These are phyloP conservation scores for Actinemys pallida DNA, from an alignment of 2,113 vertebrate species.

Conservation along the genomic window DNA sequence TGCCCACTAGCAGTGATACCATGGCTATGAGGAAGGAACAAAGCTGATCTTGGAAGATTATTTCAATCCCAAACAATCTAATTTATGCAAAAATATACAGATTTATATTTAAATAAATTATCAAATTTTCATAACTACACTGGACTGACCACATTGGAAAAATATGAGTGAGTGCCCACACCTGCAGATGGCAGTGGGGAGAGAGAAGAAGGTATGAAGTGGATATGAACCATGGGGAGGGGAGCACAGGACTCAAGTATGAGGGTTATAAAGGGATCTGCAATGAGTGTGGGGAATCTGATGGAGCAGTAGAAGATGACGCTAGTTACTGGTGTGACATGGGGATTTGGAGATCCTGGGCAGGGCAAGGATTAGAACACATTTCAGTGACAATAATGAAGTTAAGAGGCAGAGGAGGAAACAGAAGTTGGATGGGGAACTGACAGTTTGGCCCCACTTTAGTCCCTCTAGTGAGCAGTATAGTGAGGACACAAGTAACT, in stretches of 20 bases:
- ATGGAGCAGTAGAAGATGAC: background rate
- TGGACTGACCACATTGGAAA: background rate
- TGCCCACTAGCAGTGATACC: background rate
- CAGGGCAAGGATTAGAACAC: background rate
- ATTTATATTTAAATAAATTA: background rate
- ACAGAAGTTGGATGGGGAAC: background rate
- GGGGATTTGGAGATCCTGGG: background rate
- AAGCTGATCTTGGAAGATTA: background rate
- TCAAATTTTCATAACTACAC: background rate
- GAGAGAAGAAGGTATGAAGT: background rate
- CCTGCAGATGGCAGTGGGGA: background rate
- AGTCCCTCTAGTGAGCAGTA: background rate
- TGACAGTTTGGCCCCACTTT: background rate
- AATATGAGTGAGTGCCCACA: background rate
- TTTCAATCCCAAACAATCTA: background rate
- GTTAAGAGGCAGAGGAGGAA: background rate
- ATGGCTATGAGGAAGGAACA: background rate
- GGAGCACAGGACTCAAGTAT: background rate
- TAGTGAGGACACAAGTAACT: background rate
- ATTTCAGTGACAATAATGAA: background rate
- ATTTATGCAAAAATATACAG: background rate
- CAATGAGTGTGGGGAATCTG: background rate
- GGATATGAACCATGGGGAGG: background rate
- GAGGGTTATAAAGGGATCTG: background rate
- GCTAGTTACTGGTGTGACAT: background rate